Evolutionary conservation across 1,140 invertebrate species (phyloP).

Genomic region (Ephestia elutella): DNA sequence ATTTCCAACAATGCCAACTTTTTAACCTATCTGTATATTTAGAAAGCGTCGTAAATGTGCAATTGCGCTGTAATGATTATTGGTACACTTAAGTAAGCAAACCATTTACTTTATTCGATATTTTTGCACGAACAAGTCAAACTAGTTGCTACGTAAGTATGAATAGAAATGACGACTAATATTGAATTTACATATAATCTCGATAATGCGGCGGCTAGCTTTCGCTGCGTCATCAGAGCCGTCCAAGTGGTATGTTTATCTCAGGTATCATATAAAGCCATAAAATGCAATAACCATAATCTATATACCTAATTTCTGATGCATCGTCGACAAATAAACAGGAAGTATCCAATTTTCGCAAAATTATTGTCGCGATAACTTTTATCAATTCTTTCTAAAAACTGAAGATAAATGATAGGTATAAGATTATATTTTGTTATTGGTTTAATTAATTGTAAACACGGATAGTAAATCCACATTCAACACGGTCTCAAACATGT

Average conservation of each 20-base stretch:
- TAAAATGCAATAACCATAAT: not conserved
- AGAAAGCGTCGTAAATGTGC: too few species aligned
- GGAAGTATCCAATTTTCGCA: conserved; percentile 9
- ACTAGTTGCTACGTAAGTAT: conserved; percentile 14
- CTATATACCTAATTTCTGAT: not conserved
- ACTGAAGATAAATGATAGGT: too few species aligned
- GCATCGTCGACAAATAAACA: not conserved
- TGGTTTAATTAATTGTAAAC: too few species aligned
- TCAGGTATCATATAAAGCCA: not conserved
- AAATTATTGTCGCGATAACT: conserved; percentile 5
- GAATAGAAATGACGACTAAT: conserved; percentile 24
- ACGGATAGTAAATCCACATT: too few species aligned
- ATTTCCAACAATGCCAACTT: too few species aligned
- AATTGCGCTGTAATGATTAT: too few species aligned
- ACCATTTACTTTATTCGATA: not conserved
- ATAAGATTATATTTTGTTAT: too few species aligned
- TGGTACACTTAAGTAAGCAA: too few species aligned
- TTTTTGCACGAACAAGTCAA: conserved; percentile 10
- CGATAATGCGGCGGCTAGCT: conserved; percentile 18
- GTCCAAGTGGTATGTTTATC: conserved; percentile 3
- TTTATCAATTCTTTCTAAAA: conserved; percentile 3
- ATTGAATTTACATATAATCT: conserved; percentile 23
- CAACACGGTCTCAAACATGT: too few species aligned
- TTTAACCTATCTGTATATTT: too few species aligned
- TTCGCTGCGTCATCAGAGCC: conserved; percentile 15